Evolutionary conservation across 2,113 vertebrate species (phyloP), one percentile per base, ranked within the genome.

Genomic region (Haemorhous mexicanus): DNA sequence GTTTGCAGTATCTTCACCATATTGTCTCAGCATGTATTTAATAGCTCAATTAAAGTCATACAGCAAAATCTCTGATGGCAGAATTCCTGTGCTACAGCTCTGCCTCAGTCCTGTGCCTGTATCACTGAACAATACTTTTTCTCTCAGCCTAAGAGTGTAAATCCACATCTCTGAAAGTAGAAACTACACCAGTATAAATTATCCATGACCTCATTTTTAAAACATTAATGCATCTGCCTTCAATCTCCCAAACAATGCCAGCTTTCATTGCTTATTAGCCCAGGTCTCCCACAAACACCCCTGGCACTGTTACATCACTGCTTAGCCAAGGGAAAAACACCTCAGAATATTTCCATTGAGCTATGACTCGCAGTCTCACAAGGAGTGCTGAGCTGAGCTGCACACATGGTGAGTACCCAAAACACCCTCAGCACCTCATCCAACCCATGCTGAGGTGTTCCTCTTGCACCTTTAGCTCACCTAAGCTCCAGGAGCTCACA

Each of bases 151-250:
- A 43, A 53, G 66, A 87, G 32, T 14, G 15, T 62, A 87, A 95
- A 94, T 72, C 69, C 56, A 35, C 1, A 2, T 33, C 52, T 93
- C 77, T 18, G 30, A 32, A 89, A 91, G 78, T 1, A 89, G 67
- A 85, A 96, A 89, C 33, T 26, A 53, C 89, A 87, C 20, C 79
- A 87, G 67, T 28, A 37, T 69, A 41, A 89, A 76, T 91, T 91
- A 94, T 39, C 84, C 78, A 87, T 95, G 74, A 97, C 86, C 89
- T 97, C 95, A 95, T 84, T 95, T 95, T 77, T 84, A 93, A 93
- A 95, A 89, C 73, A 89, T 46, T 95, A 95, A 75, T 3, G 81
- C 67, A 92, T 85, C 70, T 87, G 93, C 91, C 70, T 73, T 79
- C 5, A 3, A 66, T 66, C 62, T 72, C 72, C 84, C 67, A 58